Evolutionary conservation across 92 coral and sea anemone genomes (phyloP), one percentile per base, ranked within the genome.

Genomic region (Hydrozoanthus gracilis): DNA sequence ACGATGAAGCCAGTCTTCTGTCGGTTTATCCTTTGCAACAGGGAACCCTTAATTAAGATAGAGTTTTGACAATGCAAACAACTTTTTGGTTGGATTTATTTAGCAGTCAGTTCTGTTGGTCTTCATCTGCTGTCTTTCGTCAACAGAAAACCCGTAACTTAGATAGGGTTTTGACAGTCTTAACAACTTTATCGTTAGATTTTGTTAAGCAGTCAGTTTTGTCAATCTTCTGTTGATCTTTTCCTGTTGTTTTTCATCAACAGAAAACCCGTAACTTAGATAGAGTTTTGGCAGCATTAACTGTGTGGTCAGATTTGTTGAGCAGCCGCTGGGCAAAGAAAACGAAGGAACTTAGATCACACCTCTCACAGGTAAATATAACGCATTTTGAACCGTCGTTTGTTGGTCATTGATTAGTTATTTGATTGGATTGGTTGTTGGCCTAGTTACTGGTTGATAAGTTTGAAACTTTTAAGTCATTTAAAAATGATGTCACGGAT

Each of bases 261-360:
- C 87, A 93, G 95, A 83, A 74, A 8, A 56, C 82, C 7, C 56
- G 44, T 47, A 84, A 79, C 54, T 39, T 76, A 11, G 79, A 71
- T 3, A 74, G 91, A 62, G 83, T 95, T 39, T 54, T 46, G 15
- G 83, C 92, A 3, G 86, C 93, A 44, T 69, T 95, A 52, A 87
- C 83, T 13, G 90, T 95, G 47, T 95, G 98, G 98, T 86, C 80
- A 7, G 87, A 73, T 44, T 70, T 95, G 35, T 76, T 95, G 66
- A 78, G 92, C 35, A 91, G 92, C 73, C 87, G 87, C 35, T 91
- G 94, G 75, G 69, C 88, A 52, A 95, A 93, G 44, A 84, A 82
- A 60, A 95, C 73, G 71, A 89, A 84, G 44, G 95, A 93, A 71
- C 86, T 95, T 6, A 74, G 98, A 44, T 84, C 94, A 16, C 90